Percentiles rank a stretch among this genome's conserved stretches.
Evolutionary conservation across 2,888 invertebrate genomes (phyloP).

Genomic region (Platycheirus albimanus): DNA sequence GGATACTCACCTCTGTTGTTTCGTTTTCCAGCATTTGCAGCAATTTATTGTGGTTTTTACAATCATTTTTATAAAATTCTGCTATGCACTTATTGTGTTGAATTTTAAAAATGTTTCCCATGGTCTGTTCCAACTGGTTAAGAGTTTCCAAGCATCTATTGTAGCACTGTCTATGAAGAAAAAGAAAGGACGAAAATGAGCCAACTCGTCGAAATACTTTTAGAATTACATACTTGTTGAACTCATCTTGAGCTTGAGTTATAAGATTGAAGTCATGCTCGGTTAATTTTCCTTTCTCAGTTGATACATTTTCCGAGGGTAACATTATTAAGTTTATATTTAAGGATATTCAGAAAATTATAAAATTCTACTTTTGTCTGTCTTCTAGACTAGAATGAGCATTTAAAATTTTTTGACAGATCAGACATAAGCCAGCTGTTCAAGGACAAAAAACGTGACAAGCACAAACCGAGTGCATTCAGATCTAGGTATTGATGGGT

Average conservation of each 20-base stretch:
- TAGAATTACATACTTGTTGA: conserved; percentile 78
- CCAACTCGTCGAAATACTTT: not conserved
- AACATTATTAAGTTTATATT: conserved; percentile 39
- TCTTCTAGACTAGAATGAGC: not conserved
- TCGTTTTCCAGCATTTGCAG: conserved; percentile 86
- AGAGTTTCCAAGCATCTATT: conserved; percentile 79
- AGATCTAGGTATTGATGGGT: too few species aligned
- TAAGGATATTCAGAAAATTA: conserved; percentile 1
- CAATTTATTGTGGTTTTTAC: conserved; percentile 89
- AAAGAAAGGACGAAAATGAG: not conserved
- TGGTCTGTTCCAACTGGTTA: conserved; percentile 78
- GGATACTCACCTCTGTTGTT: conserved; percentile 73
- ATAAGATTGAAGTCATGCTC: conserved; percentile 80
- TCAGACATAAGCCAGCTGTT: conserved; percentile 28
- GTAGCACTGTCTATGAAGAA: conserved; percentile 78
- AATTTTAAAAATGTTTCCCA: conserved; percentile 77
- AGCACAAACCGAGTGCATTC: too few species aligned
- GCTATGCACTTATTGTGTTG: conserved; percentile 92
- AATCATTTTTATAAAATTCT: conserved; percentile 90
- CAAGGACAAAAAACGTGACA: too few species aligned
- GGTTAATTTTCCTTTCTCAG: conserved; percentile 57
- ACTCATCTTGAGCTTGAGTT: conserved; percentile 80
- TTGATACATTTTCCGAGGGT: conserved; percentile 26
- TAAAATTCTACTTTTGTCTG: too few species aligned
- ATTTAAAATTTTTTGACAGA: conserved; percentile 28